Conservation (phyloP, 2,797 vertebrate genomes). For the Eptatretus atami region DNA sequence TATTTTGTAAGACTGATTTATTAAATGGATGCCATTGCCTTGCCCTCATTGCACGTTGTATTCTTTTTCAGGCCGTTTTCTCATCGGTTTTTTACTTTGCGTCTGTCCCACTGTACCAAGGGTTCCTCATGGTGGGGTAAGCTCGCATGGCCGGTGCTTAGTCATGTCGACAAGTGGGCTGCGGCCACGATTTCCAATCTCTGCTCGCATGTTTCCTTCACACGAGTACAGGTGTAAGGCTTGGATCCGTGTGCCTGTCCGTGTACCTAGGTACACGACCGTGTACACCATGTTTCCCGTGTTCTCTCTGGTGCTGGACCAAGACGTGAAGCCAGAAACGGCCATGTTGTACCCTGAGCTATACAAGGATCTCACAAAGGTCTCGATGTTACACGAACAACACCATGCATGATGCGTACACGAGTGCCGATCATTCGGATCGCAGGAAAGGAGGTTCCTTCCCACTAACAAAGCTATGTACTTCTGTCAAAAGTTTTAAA, state of each 20-base stretch:
- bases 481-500: no score
- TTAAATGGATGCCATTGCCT: no score
- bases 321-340: conserved; percentile 84
- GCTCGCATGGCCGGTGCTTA: conserved; percentile 11
- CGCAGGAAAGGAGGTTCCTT: no score
- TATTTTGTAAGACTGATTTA: no score
- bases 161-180: no score
- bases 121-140: conserved; percentile 96
- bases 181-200: no score
- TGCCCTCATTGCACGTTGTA: conserved; percentile 6
- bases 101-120: conserved; percentile 86
- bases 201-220: no score
- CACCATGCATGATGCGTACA: no score
- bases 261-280: conserved; percentile 45
- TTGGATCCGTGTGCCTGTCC: not conserved
- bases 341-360: conserved; percentile 82
- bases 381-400: conserved; percentile 10
- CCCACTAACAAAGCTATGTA: no score
- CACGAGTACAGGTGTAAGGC: no score
- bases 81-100: conserved; percentile 92
- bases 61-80: conserved; percentile 45
- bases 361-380: conserved; percentile 96
- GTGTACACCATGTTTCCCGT: conserved; percentile 97
- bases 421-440: no score
- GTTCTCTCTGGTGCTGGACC: conserved; percentile 81